These are phyloP conservation scores for Gnathonemus echidnorhynchus DNA, from an alignment of 2,113 vertebrate species.

Conservation along the genomic window DNA sequence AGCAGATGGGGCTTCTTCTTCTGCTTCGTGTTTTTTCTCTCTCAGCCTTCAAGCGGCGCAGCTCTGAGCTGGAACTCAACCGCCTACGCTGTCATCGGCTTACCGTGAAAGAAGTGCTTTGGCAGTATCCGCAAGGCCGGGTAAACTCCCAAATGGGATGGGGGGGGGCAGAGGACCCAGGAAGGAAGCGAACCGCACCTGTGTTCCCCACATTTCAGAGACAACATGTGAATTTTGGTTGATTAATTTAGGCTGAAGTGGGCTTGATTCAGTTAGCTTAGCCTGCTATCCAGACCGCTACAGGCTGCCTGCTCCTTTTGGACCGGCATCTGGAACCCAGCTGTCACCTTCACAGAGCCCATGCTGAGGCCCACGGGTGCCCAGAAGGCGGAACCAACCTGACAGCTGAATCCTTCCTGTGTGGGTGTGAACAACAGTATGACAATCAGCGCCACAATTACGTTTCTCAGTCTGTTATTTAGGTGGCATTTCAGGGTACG, in stretches of 20 bases:
- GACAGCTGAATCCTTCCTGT: not conserved
- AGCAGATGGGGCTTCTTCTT: constrained; percentile 12
- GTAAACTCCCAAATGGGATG: not conserved
- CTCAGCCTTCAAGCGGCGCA: not conserved
- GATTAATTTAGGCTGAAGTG: not conserved
- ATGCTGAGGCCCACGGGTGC: not conserved
- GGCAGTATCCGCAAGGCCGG: not conserved
- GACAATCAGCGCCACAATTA: not conserved
- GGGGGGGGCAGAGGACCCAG: not conserved
- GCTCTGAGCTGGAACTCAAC: not conserved
- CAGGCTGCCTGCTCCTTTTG: not conserved
- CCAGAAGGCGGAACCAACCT: not conserved
- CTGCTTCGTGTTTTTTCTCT: not conserved
- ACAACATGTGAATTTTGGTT: not conserved
- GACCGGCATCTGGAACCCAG: not conserved
- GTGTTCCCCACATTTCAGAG: not conserved
- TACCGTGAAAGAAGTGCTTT: not conserved
- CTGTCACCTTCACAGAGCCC: not conserved
- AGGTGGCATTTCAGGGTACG: not conserved
- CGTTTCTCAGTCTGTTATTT: not conserved
- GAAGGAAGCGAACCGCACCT: not conserved
- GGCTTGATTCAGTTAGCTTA: not conserved
- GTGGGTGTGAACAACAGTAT: not conserved
- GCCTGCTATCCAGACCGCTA: not conserved
- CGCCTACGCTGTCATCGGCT: constrained; percentile 9